Base-by-base conservation (phyloP, 2,113 vertebrate species). In the Shinisaurus crocodilurus region DNA sequence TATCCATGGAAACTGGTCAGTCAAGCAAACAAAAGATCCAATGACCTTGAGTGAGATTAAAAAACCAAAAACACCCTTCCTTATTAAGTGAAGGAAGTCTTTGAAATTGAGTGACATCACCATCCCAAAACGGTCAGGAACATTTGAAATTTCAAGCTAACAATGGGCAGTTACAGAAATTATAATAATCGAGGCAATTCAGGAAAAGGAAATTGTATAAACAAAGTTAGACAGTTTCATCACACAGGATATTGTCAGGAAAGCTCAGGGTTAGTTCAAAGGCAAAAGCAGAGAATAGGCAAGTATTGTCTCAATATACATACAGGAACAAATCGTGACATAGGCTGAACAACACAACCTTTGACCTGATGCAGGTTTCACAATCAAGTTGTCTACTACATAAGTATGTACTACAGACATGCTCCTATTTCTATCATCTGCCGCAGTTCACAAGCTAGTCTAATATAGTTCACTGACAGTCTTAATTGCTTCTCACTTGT, bases 1-100 rank as follows among this genome's bases (percentile, higher is more conserved):
- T 86, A 80, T 85, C 65, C 89, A 86, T 90, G 89, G 83, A 86
- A 89, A 90, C 83, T 45, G 84, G 79, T 86, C 83, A 90, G 75
- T 86, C 75, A 80, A 80, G 76, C 63, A 80, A 83, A 85, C 89
- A 90, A 86, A 86, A 85, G 37, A 85, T 86, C 83, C 75, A 80
- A 86, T 13, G 75, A 90, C 83, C 75, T 60, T 90, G 83, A 90
- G 83, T 80, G 65, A 86, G 27, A 80, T 86, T 34, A n/a, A n/a
- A 75, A 89, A 75, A 65, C 7, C 32, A 67, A 77, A 45, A 65
- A 23, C 12, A 4, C 69, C 27, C 79, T 84, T 76, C 57, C 40
- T 60, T 82, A 27, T 60, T 72, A 75, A 74, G 67, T 72, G 72
- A 9, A 37, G 25, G 45, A 74, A 89, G 74, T 65, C 29, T 45